Evolutionary conservation across 2,888 invertebrate genomes (phyloP), one percentile per base, ranked within the genome.

Genomic region (Lypha dubia): DNA sequence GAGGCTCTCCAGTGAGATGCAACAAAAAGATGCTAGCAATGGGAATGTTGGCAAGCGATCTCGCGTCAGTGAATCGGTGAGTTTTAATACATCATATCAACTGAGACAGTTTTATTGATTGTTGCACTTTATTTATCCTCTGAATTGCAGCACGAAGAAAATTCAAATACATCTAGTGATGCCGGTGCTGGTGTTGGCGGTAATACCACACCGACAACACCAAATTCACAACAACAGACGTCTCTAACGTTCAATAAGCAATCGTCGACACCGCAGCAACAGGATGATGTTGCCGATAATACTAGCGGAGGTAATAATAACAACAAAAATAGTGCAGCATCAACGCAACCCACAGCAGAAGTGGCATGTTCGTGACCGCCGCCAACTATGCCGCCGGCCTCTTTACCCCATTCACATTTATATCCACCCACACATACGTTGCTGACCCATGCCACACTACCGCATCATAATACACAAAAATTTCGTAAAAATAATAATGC

Each of bases 291-390:
- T 35, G 65, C 79, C 11, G 83, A 71, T 20, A 77, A 77, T 60
- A 83, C 60, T 62, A 85, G 84, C 44, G 74, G 60, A 4, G 80
- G 51, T 17, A 77, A 32, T 41, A 73, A 38, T 38, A 73, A 75
- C 86, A 87, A 63, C 79, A 85, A 63, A 41, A 62, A 24, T 11
- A 82, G 73, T 62, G 46, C 87, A 20, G 80, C 87, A 86, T 65
- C 80, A 76, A 79, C 89, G 58, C 86, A 86, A 83, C 75, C 89
- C 65, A 87, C 90, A 85, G 85, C 92, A 65, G 92, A 92, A 87
- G 92, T 92, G 53, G 91, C 91, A 63, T 92, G 92, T 80, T 92
- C 92, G 92, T 92, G 92, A 92, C 92, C 90, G 90, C 89, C 88
- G 88, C 89, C 89, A 88, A 62, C 77, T 41, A 58, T 82, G 58